Evolutionary conservation across 2,113 vertebrate species (phyloP).

Genomic region (Ctenodactylus gundi): DNA sequence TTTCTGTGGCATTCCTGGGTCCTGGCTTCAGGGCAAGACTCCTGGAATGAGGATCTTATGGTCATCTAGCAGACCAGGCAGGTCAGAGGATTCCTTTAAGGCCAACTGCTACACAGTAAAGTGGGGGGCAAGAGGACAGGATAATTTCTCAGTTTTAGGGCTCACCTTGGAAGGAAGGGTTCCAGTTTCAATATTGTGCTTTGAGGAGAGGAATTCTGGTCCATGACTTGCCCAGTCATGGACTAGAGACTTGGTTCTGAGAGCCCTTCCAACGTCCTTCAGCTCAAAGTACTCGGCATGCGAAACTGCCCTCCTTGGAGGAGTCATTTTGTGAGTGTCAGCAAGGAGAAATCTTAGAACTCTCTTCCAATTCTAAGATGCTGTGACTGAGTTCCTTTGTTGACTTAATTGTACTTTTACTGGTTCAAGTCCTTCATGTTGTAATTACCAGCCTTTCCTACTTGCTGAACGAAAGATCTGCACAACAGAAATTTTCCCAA

Average conservation of each 20-base stretch:
- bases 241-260: neutral
- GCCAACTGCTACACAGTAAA: neutral
- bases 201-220: neutral
- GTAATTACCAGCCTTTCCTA: neutral
- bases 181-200: neutral
- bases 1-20: neutral
- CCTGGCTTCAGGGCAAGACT: neutral
- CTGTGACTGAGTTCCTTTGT: neutral
- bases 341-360: neutral
- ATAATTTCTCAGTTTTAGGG: neutral
- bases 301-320: neutral
- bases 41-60: neutral
- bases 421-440: neutral
- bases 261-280: neutral
- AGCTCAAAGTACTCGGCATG: neutral
- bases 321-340: neutral
- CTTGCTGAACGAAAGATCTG: neutral
- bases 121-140: neutral
- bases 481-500: neutral
- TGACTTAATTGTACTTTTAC: neutral
- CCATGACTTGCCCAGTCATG: neutral
- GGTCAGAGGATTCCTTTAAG: neutral
- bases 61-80: neutral
- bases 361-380: neutral
- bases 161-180: neutral